These are phyloP conservation scores for Vanessa atalanta DNA, from an alignment of 1,140 invertebrate species.

Conservation along the genomic window DNA sequence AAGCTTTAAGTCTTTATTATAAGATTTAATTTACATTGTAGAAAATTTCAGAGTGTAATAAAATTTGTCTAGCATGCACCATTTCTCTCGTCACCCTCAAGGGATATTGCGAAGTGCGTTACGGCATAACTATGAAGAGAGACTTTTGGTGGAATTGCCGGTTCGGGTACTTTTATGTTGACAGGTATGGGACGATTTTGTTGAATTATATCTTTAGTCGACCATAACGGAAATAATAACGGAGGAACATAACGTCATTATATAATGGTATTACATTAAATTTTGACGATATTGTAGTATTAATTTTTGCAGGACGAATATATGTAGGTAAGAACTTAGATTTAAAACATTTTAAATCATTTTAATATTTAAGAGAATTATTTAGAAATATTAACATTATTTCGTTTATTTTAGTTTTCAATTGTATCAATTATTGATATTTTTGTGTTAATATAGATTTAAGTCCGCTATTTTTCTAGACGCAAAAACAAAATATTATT, in stretches of 20 bases:
- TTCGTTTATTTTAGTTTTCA: too few species aligned
- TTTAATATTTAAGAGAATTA: too few species aligned
- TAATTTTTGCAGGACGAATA: not conserved
- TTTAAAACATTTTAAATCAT: too few species aligned
- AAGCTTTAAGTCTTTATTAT: not conserved
- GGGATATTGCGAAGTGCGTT: slow-evolving; percentile 45
- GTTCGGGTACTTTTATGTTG: slow-evolving; percentile 37
- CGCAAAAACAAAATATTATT: too few species aligned
- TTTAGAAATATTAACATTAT: too few species aligned
- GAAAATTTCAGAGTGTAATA: slow-evolving; percentile 36
- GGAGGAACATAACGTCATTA: slow-evolving; percentile 1
- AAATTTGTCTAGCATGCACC: slow-evolving; percentile 54
- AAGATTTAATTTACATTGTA: slow-evolving; percentile 31
- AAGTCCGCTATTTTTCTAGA: too few species aligned
- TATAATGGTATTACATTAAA: not conserved
- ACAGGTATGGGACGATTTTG: slow-evolving; percentile 25
- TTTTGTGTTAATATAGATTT: too few species aligned
- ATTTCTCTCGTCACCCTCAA: slow-evolving; percentile 47
- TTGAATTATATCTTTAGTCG: slow-evolving; percentile 13
- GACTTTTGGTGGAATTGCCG: slow-evolving; percentile 38
- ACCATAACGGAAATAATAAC: slow-evolving; percentile 3
- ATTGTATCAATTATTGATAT: too few species aligned
- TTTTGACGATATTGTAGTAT: not conserved
- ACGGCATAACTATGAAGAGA: slow-evolving; percentile 38
- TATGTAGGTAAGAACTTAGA: too few species aligned